A percentile compares a stretch with the other conserved stretches of the same genome.
These are phyloP conservation scores for Kryphioiulus occultus DNA, from an alignment of 2,888 invertebrate species.

Conservation along the genomic window DNA sequence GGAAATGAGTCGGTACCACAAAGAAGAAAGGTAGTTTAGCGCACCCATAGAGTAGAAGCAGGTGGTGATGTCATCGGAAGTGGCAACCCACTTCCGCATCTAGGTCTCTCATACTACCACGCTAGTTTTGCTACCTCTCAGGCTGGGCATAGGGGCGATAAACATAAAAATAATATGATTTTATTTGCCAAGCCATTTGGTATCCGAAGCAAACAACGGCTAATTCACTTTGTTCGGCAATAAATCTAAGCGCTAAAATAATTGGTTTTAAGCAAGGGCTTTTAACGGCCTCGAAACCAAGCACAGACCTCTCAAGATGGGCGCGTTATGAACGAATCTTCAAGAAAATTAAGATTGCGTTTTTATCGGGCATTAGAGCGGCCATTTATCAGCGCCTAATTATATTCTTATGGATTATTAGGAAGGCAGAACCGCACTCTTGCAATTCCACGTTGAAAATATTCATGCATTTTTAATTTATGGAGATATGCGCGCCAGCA, in stretches of 20 bases:
- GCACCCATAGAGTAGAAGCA: too few species aligned
- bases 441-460: neutral
- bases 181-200: constrained; percentile 16
- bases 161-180: neutral
- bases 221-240: constrained; percentile 7
- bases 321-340: constrained; percentile 14
- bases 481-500: neutral
- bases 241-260: neutral
- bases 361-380: constrained; percentile 23
- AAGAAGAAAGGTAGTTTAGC: too few species aligned
- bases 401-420: constrained; percentile 23
- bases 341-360: neutral
- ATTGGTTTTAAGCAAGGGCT: neutral
- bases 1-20: too few species aligned
- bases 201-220: neutral
- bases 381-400: constrained; percentile 17
- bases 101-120: neutral
- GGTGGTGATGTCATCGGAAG: too few species aligned
- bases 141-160: neutral
- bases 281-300: constrained; percentile 1
- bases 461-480: constrained; percentile 17
- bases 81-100: neutral
- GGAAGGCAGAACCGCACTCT: constrained; percentile 14
- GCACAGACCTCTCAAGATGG: neutral
- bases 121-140: neutral